These are phyloP conservation scores for Brevipalpus yothersi DNA, from an alignment of 1,140 invertebrate genomes.

Conservation along the genomic window DNA sequence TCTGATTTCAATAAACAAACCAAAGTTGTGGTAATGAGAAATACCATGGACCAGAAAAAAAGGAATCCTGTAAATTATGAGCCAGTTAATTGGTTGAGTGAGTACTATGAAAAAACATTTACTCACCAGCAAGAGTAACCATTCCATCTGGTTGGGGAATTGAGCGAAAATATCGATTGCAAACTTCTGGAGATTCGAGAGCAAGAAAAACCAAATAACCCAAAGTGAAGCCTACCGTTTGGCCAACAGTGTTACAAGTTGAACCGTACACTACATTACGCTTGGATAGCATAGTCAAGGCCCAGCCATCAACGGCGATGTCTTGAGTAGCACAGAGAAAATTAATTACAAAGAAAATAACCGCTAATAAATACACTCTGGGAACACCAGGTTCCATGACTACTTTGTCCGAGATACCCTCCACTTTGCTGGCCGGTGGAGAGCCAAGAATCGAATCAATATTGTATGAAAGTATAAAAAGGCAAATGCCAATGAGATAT, in stretches of 20 bases:
- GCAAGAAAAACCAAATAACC: slow-evolving; percentile 93
- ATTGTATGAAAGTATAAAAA: slow-evolving; percentile 48
- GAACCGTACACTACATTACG: slow-evolving; percentile 92
- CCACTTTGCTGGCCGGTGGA: no score
- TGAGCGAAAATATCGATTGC: slow-evolving; percentile 65
- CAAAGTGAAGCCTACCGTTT: slow-evolving; percentile 89
- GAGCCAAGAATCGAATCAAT: background rate
- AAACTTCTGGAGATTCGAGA: slow-evolving; percentile 86
- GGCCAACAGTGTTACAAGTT: slow-evolving; percentile 93
- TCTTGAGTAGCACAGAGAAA: slow-evolving; percentile 96
- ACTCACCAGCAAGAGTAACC: slow-evolving; percentile 54
- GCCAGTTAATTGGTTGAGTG: background rate
- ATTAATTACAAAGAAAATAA: slow-evolving; percentile 71
- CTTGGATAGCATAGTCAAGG: slow-evolving; percentile 86
- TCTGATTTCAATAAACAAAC: slow-evolving; percentile 75
- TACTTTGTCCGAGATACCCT: background rate
- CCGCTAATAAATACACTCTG: slow-evolving; percentile 51
- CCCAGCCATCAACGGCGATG: slow-evolving; percentile 99
- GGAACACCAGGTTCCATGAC: slow-evolving; percentile 24
- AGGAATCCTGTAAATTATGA: slow-evolving; percentile 42
- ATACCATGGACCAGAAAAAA: slow-evolving; percentile 81
- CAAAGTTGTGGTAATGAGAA: slow-evolving; percentile 67
- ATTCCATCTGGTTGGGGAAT: slow-evolving; percentile 40
- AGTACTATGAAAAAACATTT: background rate
- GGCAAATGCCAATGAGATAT: slow-evolving; percentile 39